Evolutionary conservation across 2,888 invertebrate species (phyloP), one percentile per base, ranked within the genome.

Genomic region (Xestia c-nigrum): DNA sequence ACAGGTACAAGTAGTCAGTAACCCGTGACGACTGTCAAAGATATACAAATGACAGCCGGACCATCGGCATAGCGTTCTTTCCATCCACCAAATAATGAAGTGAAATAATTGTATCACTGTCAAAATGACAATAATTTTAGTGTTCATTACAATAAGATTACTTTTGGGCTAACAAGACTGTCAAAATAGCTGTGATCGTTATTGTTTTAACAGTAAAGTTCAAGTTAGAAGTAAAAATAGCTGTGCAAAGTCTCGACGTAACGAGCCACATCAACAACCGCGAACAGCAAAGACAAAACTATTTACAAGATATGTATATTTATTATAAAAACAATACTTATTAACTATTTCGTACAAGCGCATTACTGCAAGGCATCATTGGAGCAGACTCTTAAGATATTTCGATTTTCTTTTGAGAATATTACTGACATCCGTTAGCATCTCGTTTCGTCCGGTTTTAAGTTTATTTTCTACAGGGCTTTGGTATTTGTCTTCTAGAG

Each of bases 401-500:
- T 97, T 97, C 10, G 95, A 90, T 94, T 97, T 97, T 86, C 94
- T 96, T 87, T 96, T 97, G 76, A 97, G 91, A 84, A 97, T 94
- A 85, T 95, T 94, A 85, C 94, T 95, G 14, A 97, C 92, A 84
- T 97, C 97, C 59, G 93, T 94, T 24, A 97, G 89, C 87, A 97
- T 96, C 10, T 95, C 95, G 10, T 93, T 92, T 70, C 97, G 96
- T 79, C 97, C 97, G 68, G 92, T 93, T 72, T 92, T 93, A 24
- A 97, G 91, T 89, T 97, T 97, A 47, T 91, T 91, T 76, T 94
- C 93, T 5, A 97, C 97, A 0, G 94, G 94, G 78, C 94, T 92
- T 76, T 92, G 91, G 84, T 95, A 95, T 74, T 95, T 94, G 3
- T 92, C 88, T 16, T 89, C 86, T 86, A 94, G 82, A 63, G 91